A percentile compares a stretch with the other conserved stretches of the same genome.
Evolutionary conservation across 2,113 vertebrate genomes (phyloP).

Genomic region (Catagonus wagneri): DNA sequence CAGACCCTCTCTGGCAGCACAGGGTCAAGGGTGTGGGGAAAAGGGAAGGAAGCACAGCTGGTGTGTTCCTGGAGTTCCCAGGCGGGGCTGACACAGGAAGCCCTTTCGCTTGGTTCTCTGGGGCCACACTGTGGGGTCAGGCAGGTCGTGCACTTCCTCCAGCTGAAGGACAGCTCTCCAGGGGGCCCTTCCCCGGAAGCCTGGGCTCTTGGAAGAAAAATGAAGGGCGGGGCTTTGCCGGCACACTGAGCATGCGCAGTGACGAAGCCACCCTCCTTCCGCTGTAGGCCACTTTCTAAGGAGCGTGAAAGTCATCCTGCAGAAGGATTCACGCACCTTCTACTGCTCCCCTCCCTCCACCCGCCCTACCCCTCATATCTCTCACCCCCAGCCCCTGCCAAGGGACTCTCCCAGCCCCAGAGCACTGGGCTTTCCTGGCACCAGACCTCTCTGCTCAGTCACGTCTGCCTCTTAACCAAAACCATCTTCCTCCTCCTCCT

Average conservation of each 20-base stretch:
- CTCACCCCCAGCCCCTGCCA: not conserved
- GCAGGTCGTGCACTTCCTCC: not conserved
- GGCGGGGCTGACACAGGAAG: not conserved
- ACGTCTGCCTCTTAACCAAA: not conserved
- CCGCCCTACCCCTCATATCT: fast-evolving
- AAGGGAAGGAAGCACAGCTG: not conserved
- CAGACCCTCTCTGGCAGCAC: not conserved
- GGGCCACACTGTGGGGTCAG: not conserved
- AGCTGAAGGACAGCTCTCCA: not conserved
- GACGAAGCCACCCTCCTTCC: not conserved
- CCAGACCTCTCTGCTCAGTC: not conserved
- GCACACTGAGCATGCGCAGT: fast-evolving
- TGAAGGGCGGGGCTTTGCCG: not conserved
- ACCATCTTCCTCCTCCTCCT: not conserved
- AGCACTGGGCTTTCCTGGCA: not conserved
- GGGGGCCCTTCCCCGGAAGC: not conserved
- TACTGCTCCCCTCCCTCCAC: not conserved
- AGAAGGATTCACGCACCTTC: not conserved
- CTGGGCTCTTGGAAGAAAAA: not conserved
- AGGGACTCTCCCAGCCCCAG: not conserved
- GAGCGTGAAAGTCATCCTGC: not conserved
- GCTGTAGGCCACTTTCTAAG: not conserved
- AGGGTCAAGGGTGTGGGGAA: not conserved
- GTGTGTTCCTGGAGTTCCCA: not conserved
- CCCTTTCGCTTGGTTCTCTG: not conserved